Base-by-base conservation (phyloP, 2,113 vertebrate species). In the Macquaria ambigua region DNA sequence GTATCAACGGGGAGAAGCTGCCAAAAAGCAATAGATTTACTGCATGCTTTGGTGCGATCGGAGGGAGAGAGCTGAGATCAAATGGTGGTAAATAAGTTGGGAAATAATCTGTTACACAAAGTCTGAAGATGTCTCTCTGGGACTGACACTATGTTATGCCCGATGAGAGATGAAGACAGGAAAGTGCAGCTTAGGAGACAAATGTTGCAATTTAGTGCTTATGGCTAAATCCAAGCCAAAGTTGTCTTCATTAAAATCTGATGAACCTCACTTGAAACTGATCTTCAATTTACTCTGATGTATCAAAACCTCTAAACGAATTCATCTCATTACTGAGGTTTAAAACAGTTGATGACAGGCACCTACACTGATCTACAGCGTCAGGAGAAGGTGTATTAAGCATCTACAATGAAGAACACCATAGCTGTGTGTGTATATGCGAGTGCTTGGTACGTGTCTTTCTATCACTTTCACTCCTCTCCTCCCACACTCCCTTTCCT, bases 1-100 rank as follows among this genome's bases (percentile, higher is more conserved):
- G 86, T 73, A 87, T 92, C 87, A 85, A 69, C 78, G 77, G 66
- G 79, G 50, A 83, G 66, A 83, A 46, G 79, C 52, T 50, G 80
- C 86, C 77, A 81, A 89, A 88, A 86, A 71, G 69, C 52, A 64
- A 71, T 78, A 79, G 72, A 91, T 88, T 89, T 87, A 88, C 55
- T 71, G 86, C 86, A 75, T 76, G 59, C 81, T 81, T 85, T 79
- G 77, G 75, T 74, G n/a, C 16, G 31, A 70, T 23, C 12, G 23
- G 74, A 64, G 43, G 20, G 41, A 66, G 70, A 76, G 53, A 73
- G 46, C 23, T 61, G 72, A 61, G 77, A 75, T 50, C 71, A 83
- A 56, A 74, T 48, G 67, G 21, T 31, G 20, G 59, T 46, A 77
- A 75, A 82, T 41, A 59, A 82, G 6, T 72, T 62, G 15, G 28